These are phyloP conservation scores for Rhinopomastus cyanomelas DNA, from an alignment of 2,113 vertebrate genomes.

Conservation along the genomic window DNA sequence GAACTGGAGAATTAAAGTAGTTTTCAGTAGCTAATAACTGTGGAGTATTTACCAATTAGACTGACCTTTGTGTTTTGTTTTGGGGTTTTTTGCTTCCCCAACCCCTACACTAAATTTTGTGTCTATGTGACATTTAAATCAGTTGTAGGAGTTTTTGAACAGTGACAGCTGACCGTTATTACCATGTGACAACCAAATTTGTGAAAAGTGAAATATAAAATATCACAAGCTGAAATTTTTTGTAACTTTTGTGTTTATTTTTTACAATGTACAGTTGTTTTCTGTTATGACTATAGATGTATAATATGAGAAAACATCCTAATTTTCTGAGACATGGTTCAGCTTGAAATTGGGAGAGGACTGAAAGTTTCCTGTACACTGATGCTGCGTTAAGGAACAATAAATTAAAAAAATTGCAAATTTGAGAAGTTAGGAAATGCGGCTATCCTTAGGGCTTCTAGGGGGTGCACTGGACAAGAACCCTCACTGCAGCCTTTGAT, in stretches of 20 bases:
- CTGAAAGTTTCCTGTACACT: background rate
- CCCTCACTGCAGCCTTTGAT: background rate
- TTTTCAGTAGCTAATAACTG: background rate
- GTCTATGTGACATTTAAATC: background rate
- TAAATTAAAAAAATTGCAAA: background rate
- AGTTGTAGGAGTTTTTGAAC: background rate
- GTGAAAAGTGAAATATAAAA: background rate
- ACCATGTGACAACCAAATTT: background rate
- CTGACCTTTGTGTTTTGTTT: too few relatives aligned
- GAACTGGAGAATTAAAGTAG: background rate
- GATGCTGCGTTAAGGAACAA: background rate
- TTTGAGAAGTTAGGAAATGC: background rate
- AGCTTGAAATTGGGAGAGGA: background rate
- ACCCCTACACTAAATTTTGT: background rate
- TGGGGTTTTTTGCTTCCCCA: accelerated
- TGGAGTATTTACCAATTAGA: background rate
- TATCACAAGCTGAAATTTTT: too few relatives aligned
- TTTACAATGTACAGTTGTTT: background rate
- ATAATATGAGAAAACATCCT: background rate
- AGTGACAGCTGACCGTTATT: background rate
- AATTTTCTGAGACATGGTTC: background rate
- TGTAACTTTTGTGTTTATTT: too few relatives aligned
- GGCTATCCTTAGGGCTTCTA: background rate
- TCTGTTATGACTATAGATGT: background rate
- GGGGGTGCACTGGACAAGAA: background rate